Evolutionary conservation across 2,113 vertebrate species (phyloP).

Genomic region (Carassius auratus): DNA sequence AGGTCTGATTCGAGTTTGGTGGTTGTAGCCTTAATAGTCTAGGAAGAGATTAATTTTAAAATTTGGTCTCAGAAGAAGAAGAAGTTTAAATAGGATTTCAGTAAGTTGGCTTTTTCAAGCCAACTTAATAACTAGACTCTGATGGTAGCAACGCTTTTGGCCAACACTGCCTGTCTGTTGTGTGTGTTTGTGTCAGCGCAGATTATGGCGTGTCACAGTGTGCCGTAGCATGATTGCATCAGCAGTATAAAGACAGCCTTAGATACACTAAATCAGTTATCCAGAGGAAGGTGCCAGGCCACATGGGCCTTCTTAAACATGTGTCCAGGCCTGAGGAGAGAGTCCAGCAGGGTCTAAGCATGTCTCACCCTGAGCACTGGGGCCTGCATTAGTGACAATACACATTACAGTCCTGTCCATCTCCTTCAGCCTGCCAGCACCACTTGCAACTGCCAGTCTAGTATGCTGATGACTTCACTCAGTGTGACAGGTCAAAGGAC

Average conservation of each 20-base stretch:
- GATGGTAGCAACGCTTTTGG: neutral
- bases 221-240: slow-evolving; percentile 24
- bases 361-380: slow-evolving; percentile 66
- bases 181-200: slow-evolving; percentile 1
- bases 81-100: too few species aligned
- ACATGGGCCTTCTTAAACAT: slow-evolving; percentile 40
- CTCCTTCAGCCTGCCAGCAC: slow-evolving; percentile 61
- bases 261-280: slow-evolving; percentile 37
- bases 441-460: slow-evolving; percentile 48
- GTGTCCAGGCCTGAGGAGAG: slow-evolving; percentile 48
- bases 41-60: too few species aligned
- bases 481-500: slow-evolving; percentile 52
- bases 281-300: slow-evolving; percentile 12
- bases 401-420: slow-evolving; percentile 72
- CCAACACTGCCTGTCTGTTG: neutral
- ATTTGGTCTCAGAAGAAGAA: too few species aligned
- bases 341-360: slow-evolving; percentile 43
- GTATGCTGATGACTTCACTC: slow-evolving; percentile 36
- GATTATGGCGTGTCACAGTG: slow-evolving; percentile 26
- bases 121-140: too few species aligned
- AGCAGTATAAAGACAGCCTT: slow-evolving; percentile 22
- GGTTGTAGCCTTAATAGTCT: too few species aligned
- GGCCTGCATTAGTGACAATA: slow-evolving; percentile 75
- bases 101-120: too few species aligned
- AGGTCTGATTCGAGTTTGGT: too few species aligned